Percentiles rank a stretch among this genome's conserved stretches.
These are phyloP conservation scores for Agapostemon virescens DNA, from an alignment of 2,888 invertebrate species.

Conservation along the genomic window DNA sequence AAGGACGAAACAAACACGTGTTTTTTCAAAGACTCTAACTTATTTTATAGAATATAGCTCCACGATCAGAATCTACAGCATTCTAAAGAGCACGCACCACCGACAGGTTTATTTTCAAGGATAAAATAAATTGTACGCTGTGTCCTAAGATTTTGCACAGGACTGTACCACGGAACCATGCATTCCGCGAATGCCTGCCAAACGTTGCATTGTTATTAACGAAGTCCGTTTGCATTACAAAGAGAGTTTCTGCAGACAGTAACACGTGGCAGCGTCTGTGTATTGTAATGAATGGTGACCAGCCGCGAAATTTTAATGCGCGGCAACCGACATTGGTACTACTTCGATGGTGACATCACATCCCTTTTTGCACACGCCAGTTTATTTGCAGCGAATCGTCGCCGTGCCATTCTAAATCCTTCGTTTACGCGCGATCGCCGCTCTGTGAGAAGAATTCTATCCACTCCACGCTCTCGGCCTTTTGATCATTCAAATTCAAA, in stretches of 20 bases:
- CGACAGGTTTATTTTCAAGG: too few relatives aligned
- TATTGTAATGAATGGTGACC: slow-evolving; percentile 6
- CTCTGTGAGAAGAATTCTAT: slow-evolving; percentile 30
- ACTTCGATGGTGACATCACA: slow-evolving; percentile 65
- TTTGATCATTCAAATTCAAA: slow-evolving; percentile 29
- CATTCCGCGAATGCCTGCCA: not conserved
- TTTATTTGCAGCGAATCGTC: slow-evolving; percentile 61
- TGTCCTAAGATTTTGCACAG: too few relatives aligned
- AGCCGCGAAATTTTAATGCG: slow-evolving; percentile 56
- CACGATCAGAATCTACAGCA: too few relatives aligned
- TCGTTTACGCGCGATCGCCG: slow-evolving; percentile 43
- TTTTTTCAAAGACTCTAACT: too few relatives aligned
- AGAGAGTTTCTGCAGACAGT: not conserved
- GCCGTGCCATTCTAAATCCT: slow-evolving; percentile 57
- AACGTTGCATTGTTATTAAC: not conserved
- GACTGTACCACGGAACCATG: too few relatives aligned
- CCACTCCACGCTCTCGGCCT: slow-evolving; percentile 10
- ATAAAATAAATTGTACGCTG: too few relatives aligned
- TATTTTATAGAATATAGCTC: too few relatives aligned
- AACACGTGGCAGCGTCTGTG: not conserved
- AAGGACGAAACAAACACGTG: too few relatives aligned
- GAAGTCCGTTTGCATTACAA: not conserved
- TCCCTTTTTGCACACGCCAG: slow-evolving; percentile 39
- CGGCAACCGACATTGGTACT: slow-evolving; percentile 60
- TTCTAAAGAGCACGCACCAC: too few relatives aligned